Evolutionary conservation across 2,888 invertebrate species (phyloP).

Genomic region (Lepidochrysops patricia): DNA sequence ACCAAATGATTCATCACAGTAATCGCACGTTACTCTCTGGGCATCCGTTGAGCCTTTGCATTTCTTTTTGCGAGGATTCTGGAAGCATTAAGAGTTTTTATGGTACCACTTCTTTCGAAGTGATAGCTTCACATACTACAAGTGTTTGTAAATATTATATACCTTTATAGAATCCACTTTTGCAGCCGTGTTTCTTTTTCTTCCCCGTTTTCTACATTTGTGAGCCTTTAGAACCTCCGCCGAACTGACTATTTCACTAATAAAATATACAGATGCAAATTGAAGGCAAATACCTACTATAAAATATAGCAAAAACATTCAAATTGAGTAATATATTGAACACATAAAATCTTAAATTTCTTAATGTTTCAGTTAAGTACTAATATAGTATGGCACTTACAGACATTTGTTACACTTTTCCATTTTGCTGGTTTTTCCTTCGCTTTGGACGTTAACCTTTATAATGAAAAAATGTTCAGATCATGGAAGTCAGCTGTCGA

Average conservation of each 20-base stretch:
- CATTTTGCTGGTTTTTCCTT: conserved; percentile 29
- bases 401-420: conserved; percentile 47
- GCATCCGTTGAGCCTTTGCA: conserved; percentile 43
- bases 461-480: conserved; percentile 4
- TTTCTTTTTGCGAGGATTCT: conserved; percentile 45
- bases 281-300: too few relatives aligned
- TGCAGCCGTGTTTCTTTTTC: conserved; percentile 33
- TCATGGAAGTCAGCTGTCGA: too few relatives aligned
- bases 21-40: conserved; percentile 56
- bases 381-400: conserved; percentile 27
- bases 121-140: too few relatives aligned
- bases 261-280: conserved; percentile 21
- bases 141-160: too few relatives aligned
- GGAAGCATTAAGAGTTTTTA: conserved; percentile 9
- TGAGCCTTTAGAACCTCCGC: conserved; percentile 37
- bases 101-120: too few relatives aligned
- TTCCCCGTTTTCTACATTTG: conserved; percentile 41
- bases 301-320: too few relatives aligned
- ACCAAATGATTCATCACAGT: conserved; percentile 62
- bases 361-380: background rate
- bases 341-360: too few relatives aligned
- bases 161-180: conserved; percentile 49
- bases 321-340: too few relatives aligned
- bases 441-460: conserved; percentile 17
- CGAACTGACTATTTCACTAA: conserved; percentile 42